Percentiles rank a stretch among this genome's conserved stretches.
Conservation (phyloP, 2,113 vertebrate genomes). For the Hippocampus mohnikei region DNA sequence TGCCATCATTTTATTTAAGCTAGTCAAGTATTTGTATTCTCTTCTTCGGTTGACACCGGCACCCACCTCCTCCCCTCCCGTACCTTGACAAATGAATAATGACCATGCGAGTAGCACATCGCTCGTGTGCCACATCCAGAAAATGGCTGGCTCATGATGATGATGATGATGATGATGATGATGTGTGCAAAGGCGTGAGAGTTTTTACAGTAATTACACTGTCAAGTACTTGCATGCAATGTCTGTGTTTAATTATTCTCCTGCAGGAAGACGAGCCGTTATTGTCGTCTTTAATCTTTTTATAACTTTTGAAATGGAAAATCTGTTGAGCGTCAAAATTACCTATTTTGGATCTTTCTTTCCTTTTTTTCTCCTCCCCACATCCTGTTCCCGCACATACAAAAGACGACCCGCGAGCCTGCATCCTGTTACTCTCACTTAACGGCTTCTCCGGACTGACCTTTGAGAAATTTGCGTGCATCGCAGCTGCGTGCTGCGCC, state of each 20-base stretch:
- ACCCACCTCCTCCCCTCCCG: no score
- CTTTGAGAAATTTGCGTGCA: constrained; percentile 19
- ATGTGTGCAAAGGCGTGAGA: background rate
- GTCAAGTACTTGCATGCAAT: background rate
- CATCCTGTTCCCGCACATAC: background rate
- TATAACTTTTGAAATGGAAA: constrained; percentile 16
- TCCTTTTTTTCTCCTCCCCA: background rate
- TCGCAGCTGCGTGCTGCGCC: constrained; percentile 7
- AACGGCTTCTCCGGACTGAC: constrained; percentile 39
- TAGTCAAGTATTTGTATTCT: no score
- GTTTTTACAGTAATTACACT: background rate
- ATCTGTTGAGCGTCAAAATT: constrained; percentile 21
- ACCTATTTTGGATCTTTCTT: background rate
- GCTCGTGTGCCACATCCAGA: background rate
- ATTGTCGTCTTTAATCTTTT: constrained; percentile 2
- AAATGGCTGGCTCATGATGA: background rate
- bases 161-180: background rate
- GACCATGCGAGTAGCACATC: background rate
- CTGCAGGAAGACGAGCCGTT: background rate
- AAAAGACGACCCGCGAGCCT: background rate
- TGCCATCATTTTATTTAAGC: no score
- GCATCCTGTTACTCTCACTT: constrained; percentile 2
- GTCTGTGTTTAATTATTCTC: background rate
- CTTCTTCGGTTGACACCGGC: no score
- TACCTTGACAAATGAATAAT: background rate